Base-by-base conservation (phyloP, 2,888 invertebrate species). In the Taphrorychus bicolor region DNA sequence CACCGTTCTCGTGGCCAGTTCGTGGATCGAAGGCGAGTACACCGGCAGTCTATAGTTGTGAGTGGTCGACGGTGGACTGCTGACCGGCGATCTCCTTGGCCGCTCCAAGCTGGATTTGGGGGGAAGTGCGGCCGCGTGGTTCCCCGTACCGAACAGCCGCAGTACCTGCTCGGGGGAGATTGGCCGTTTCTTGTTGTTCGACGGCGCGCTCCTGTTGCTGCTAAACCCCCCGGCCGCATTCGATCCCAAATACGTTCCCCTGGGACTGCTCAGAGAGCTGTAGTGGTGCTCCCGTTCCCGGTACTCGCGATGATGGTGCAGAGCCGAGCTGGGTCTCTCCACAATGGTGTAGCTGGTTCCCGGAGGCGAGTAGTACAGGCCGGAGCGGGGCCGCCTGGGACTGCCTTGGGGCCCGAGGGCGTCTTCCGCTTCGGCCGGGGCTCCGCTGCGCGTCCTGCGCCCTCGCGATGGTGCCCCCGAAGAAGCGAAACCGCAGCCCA, bases 331-430 rank as follows among this genome's bases (percentile, higher is more conserved):
- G 70, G 90, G 90, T 71, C 93, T 85, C 83, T 94, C 94, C 77
- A 94, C 90, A 82, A 94, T 94, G 78, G 94, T 94, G 83, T 94
- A 94, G 66, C 92, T 93, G 73, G 94, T 94, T 71, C 94, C 94
- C 22, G 94, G 94, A 64, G 94, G 94, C 72, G 93, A 94, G 83
- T 93, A 94, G 83, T 94, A 94, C 72, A 90, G 85, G 72, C 91
- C 89, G 73, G 91, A 87, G 53, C 89, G 65, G 14, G 71, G 71
- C 21, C 82, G 86, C 85, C 59, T 70, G 71, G 85, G 84, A 78
- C 83, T 79, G 74, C 82, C 76, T 76, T 79, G 76, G 82, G 85
- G 85, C 78, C 85, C 85, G 81, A 86, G 84, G 77, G 84, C 82
- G 82, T 86, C 86, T 78, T 87, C 82, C 81, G 87, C 83, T 83